Base-by-base conservation (phyloP, 1,140 invertebrate genomes). In the Drosophila kurseongensis region DNA sequence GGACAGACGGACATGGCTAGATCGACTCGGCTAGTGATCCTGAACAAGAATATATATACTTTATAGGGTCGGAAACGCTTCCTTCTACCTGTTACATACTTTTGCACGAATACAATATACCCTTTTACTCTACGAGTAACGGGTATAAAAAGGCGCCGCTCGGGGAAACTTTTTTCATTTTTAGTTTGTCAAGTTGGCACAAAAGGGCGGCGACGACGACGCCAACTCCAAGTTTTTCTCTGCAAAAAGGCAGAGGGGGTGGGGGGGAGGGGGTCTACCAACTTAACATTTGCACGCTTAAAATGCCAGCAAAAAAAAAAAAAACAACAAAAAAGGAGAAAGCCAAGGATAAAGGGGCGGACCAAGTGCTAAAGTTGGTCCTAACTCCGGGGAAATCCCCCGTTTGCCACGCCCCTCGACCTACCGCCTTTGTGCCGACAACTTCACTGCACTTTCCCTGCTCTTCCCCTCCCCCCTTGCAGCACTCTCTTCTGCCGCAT, bases 141-240 rank as follows among this genome's bases (percentile, higher is more conserved):
- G n/a, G n/a, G n/a, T n/a, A n/a, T n/a, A n/a, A 88, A 86, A 88
- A 83, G 83, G 83, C 84, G 83, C 80, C 77, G 84, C 84, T 89
- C 73, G 80, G 63, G 58, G 50, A 88, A 88, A 88, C 84, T 88
- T 88, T 88, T 88, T 88, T 88, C 83, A 88, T 89, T 88, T 85
- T 88, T 89, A 88, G 83, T 88, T 88, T 88, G 84, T 88, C 83
- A 88, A 88, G 83, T 88, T 88, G 84, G 80, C 84, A 89, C 80
- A 88, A 88, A 68, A 89, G 80, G 74, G 71, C 75, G 65, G 62
- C 62, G 76, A 66, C 80, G 29, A 32, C 29, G 60, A 66, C 80
- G 60, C 73, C 50, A 58, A 66, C 54, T 71, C 71, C 65, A 88
- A 86, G 83, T 88, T 86, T 82, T 86, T 66, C 44, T 62, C 73